phyloP scores from a whole-genome alignment of 2,113 vertebrate genomes.

The Nothoprocta perdicaria region DNA sequence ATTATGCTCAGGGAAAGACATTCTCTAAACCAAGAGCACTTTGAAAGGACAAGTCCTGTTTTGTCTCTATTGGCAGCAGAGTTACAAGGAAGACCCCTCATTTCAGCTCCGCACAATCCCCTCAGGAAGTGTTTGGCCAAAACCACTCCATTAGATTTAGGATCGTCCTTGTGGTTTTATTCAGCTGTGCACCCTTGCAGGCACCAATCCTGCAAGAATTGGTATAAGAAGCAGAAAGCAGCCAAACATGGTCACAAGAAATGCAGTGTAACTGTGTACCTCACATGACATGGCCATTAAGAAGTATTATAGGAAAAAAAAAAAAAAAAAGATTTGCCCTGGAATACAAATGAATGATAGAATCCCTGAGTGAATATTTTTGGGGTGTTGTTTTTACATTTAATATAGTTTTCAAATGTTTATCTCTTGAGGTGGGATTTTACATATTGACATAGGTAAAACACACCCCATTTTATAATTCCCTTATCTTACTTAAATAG shows the following conservation, averaged over 20 bases:
- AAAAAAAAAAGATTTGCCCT: background rate
- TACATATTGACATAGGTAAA: slow-evolving; percentile 62
- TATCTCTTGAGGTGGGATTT: slow-evolving; percentile 74
- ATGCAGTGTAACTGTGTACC: fast-evolving
- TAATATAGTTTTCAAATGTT: slow-evolving; percentile 73
- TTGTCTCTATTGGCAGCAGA: background rate
- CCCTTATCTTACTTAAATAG: slow-evolving; percentile 79
- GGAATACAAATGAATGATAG: slow-evolving; percentile 29
- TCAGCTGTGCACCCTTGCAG: background rate
- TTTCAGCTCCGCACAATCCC: background rate
- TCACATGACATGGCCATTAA: background rate
- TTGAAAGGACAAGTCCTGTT: background rate
- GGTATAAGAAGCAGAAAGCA: background rate
- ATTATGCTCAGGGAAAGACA: background rate
- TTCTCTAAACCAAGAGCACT: background rate
- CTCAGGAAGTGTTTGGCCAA: background rate
- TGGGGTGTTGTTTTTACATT: slow-evolving; percentile 58
- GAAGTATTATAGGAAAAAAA: background rate
- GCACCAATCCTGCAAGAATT: background rate
- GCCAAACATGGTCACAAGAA: background rate
- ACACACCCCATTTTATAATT: slow-evolving; percentile 72
- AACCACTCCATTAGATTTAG: background rate
- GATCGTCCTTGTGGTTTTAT: background rate
- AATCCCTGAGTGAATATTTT: background rate
- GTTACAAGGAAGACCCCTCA: background rate